phyloP scores from a whole-genome alignment of 2,797 vertebrate genomes.

The Chaetodon trifasciatus region DNA sequence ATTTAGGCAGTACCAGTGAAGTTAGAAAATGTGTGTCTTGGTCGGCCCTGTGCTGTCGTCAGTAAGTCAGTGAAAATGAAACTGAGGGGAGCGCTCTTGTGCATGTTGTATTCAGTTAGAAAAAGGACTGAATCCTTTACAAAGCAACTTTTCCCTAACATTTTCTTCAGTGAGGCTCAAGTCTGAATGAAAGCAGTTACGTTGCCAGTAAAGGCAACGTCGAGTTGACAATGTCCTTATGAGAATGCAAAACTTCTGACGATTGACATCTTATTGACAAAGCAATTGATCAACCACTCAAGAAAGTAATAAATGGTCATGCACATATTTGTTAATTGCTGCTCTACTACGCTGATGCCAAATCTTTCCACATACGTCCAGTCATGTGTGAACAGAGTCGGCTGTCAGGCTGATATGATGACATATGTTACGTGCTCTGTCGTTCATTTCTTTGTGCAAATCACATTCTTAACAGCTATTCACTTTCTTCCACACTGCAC shows the following conservation, averaged over 20 bases:
- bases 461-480: neutral
- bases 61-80: neutral
- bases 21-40: neutral
- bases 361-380: neutral
- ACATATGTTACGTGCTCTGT: too few relatives aligned
- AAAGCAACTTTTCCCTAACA: neutral
- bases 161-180: neutral
- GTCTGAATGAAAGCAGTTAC: neutral
- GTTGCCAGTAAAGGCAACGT: neutral
- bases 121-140: neutral
- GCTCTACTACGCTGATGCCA: neutral
- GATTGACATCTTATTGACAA: neutral
- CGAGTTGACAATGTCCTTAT: slow-evolving; percentile 19
- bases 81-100: neutral
- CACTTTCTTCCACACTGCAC: too few relatives aligned
- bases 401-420: too few relatives aligned
- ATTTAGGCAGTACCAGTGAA: neutral
- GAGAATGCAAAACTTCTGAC: neutral
- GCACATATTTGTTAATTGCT: neutral
- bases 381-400: neutral
- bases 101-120: neutral
- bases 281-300: neutral
- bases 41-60: neutral
- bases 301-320: neutral
- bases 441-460: too few relatives aligned